Conservation (phyloP, 2,888 invertebrate species). For the Epiblema foenella region DNA sequence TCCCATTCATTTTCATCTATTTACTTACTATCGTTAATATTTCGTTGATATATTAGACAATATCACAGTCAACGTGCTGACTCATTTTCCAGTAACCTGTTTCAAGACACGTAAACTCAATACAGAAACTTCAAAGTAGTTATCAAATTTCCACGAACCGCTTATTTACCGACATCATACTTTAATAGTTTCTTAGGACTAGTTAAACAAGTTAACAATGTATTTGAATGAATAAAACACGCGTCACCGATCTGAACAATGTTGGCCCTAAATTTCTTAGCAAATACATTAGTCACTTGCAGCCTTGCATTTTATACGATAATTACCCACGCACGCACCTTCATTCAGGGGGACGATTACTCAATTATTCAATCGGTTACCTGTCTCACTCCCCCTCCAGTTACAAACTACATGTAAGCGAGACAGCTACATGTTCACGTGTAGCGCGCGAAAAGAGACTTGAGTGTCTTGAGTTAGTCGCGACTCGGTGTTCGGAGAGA, state of each 20-base stretch:
- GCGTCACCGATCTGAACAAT: conserved; percentile 66
- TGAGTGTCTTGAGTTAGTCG: conserved; percentile 62
- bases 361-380: conserved; percentile 75
- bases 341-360: conserved; percentile 68
- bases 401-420: conserved; percentile 49
- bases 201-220: conserved; percentile 68
- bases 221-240: conserved; percentile 68
- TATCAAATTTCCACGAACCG: conserved; percentile 30
- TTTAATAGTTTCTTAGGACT: conserved; percentile 36
- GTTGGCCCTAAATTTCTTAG: conserved; percentile 70
- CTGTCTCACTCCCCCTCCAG: conserved; percentile 55
- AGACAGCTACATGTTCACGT: conserved; percentile 55
- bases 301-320: conserved; percentile 70
- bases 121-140: conserved; percentile 26
- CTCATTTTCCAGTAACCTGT: conserved; percentile 17
- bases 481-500: conserved; percentile 60
- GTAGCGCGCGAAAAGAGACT: conserved; percentile 39
- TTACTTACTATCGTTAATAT: not conserved
- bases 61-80: conserved; percentile 1
- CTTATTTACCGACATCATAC: conserved; percentile 36
- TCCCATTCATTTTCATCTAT: too few species aligned
- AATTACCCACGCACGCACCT: conserved; percentile 63
- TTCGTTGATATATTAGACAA: not conserved
- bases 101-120: conserved; percentile 16
- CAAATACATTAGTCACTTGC: conserved; percentile 68